phyloP scores from a whole-genome alignment of 2,888 invertebrate genomes.

The Epiblema foenella region DNA sequence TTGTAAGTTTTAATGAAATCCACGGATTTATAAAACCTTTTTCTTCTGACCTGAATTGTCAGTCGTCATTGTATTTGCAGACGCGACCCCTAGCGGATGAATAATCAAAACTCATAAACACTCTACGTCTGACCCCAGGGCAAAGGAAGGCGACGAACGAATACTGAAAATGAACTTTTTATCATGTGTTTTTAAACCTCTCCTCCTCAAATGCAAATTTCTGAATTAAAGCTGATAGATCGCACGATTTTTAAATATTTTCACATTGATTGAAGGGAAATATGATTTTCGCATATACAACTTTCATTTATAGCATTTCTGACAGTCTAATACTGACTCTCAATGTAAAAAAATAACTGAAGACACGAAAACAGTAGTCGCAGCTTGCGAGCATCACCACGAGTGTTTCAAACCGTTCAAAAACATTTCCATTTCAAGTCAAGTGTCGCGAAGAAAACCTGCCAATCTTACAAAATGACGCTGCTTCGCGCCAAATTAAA shows the following conservation, averaged over 20 bases:
- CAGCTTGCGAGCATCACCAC: not conserved
- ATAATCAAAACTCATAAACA: constrained; percentile 71
- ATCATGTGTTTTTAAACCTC: not conserved
- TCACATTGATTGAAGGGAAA: not conserved
- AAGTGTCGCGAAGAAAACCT: constrained; percentile 48
- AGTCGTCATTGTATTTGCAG: constrained; percentile 36
- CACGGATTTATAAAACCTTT: not conserved
- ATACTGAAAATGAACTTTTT: not conserved
- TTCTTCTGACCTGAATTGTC: not conserved
- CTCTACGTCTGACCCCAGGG: constrained; percentile 51
- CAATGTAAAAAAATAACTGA: too few relatives aligned
- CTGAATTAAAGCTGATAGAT: not conserved
- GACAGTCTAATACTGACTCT: too few relatives aligned
- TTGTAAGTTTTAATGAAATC: not conserved
- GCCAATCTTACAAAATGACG: constrained; percentile 77
- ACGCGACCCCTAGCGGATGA: constrained; percentile 56
- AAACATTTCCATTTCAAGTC: constrained; percentile 26
- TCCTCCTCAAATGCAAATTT: constrained; percentile 5
- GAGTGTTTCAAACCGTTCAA: not conserved
- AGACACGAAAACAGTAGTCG: not conserved
- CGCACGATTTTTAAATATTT: not conserved
- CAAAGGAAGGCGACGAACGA: constrained; percentile 10
- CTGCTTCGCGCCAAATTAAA: constrained; percentile 82
- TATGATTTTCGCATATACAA: too few relatives aligned
- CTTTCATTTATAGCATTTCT: too few relatives aligned